Base-by-base conservation (phyloP, 2,888 invertebrate genomes). In the Drosophila pseudotalamancana region DNA sequence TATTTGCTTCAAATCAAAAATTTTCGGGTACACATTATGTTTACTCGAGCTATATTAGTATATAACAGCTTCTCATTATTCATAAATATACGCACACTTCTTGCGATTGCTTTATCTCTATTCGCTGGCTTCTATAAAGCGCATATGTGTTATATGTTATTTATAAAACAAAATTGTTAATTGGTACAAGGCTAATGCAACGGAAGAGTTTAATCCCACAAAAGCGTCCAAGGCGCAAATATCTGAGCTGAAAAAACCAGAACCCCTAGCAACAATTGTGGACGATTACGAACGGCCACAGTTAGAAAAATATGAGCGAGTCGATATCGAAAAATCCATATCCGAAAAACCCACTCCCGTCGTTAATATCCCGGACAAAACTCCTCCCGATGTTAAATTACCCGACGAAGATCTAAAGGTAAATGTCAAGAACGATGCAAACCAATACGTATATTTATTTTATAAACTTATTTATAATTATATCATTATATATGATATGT, bases 241-340 rank as follows among this genome's bases (percentile, higher is more conserved):
- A 32, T 83, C 87, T 16, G 68, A 82, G 32, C 53, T 88, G 72
- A 87, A 89, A 73, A 94, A 93, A 90, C 92, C 92, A 6, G 93
- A 93, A 77, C 92, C 92, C 11, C 89, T 94, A 56, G 93, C 93
- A 21, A 92, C 93, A 82, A 90, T 93, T 39, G 92, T 94, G 50
- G 93, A 94, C 89, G 95, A 96, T 89, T 95, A 95, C 87, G 95
- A 95, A n/a, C 93, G 95, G 75, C 94, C 95, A 12, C 94, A 94
- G 4, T 92, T 95, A 76, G 95, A 95, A 88, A 93, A 93, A 90
- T 95, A 93, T 82, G 94, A 94, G 86, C 92, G 92, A 65, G 90
- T 71, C 4, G 78, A 91, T 49, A 89, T 92, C 46, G 92, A 92
- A 11, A 93, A 93, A 62, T 91, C 89, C 81, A 92, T 79, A 61